Percentiles rank a stretch among this genome's conserved stretches.
phyloP scores from a whole-genome alignment of 2,888 invertebrate genomes.

The Yponomeuta plumbellus region DNA sequence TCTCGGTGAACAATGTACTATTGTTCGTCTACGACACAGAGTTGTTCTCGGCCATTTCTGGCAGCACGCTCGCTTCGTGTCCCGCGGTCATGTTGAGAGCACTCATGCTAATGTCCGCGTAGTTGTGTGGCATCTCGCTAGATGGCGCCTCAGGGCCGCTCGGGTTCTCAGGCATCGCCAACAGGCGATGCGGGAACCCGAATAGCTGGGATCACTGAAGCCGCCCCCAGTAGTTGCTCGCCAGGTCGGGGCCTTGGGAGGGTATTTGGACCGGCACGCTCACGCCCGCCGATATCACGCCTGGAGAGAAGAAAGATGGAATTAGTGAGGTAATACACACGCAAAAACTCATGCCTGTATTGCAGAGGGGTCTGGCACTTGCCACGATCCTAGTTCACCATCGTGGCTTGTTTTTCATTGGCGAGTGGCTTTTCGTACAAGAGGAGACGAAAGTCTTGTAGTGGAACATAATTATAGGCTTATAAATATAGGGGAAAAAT shows the following conservation, averaged over 20 bases:
- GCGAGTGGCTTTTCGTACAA: too few species aligned
- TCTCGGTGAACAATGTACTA: too few species aligned
- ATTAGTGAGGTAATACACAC: not conserved
- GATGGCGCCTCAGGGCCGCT: constrained; percentile 59
- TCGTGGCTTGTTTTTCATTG: too few species aligned
- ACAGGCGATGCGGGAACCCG: constrained; percentile 88
- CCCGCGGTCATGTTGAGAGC: constrained; percentile 73
- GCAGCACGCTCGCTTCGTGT: constrained; percentile 67
- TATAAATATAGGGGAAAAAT: too few species aligned
- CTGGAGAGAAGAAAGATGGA: constrained; percentile 52
- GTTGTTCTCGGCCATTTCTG: constrained; percentile 60
- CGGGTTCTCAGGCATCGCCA: constrained; percentile 81
- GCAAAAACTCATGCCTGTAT: too few species aligned
- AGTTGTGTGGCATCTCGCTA: constrained; percentile 69
- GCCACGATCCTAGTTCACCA: too few species aligned
- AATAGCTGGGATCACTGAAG: constrained; percentile 95
- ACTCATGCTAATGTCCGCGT: constrained; percentile 66
- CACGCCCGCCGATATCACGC: constrained; percentile 94
- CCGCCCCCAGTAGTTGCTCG: constrained; percentile 92
- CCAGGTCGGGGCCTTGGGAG: constrained; percentile 86
- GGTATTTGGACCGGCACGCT: constrained; percentile 95
- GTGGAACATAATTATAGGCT: too few species aligned
- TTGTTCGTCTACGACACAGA: constrained; percentile 48
- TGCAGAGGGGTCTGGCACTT: too few species aligned
- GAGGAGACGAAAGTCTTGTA: too few species aligned